Conservation (phyloP, 1,140 invertebrate genomes). For the Elysia chlorotica region DNA sequence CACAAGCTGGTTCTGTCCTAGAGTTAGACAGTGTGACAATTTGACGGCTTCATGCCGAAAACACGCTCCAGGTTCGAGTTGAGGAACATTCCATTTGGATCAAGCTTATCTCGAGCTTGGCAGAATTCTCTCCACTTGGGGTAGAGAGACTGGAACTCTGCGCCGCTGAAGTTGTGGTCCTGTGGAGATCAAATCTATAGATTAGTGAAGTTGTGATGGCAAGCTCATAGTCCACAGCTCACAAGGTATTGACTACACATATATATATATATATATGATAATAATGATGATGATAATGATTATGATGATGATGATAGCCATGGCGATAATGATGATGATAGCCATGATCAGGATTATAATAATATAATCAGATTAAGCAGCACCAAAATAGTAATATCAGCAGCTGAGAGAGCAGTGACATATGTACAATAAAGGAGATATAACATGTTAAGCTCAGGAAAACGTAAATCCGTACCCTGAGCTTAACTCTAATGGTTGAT, state of each 20-base stretch:
- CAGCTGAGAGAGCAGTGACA: no score
- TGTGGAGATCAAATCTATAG: conserved; percentile 9
- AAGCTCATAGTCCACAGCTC: not conserved
- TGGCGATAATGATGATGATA: not conserved
- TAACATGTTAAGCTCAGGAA: no score
- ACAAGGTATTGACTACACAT: not conserved
- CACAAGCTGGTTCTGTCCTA: no score
- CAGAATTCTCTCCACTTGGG: conserved; percentile 51
- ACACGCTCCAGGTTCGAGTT: conserved; percentile 55
- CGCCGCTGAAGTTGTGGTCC: conserved; percentile 31
- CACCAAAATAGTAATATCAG: no score
- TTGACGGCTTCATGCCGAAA: conserved; percentile 34
- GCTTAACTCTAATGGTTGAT: no score
- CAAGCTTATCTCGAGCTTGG: conserved; percentile 44
- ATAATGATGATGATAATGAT: no score
- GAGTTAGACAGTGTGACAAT: no score
- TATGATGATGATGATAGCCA: no score
- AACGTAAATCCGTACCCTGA: no score
- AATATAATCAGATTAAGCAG: no score
- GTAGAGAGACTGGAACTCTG: conserved; percentile 44
- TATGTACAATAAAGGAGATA: no score
- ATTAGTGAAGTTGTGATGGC: not conserved
- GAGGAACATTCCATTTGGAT: conserved; percentile 58
- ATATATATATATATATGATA: no score
- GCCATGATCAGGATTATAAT: not conserved